Evolutionary conservation across 2,888 invertebrate genomes (phyloP), one percentile per base, ranked within the genome.

Genomic region (Aporophyla nigra): DNA sequence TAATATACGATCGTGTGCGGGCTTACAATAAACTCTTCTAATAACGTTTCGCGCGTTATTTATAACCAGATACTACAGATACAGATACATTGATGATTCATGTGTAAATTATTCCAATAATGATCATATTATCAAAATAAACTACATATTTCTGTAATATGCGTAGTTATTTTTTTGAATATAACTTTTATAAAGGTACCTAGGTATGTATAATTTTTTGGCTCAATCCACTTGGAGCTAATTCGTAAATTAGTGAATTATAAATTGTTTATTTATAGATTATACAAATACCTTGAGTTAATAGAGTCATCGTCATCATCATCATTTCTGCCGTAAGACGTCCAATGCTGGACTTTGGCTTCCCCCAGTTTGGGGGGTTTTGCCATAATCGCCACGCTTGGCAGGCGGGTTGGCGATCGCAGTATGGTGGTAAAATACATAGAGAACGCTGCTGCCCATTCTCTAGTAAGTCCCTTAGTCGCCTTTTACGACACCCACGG

Each of bases 101-200:
- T 70, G 59, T 56, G 33, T 53, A 54, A 65, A 69, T 83, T 51
- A 66, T 80, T 78, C 27, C 43, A 81, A 74, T 74, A 77, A 56
- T 46, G 24, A 78, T 78, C 58, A 24, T 78, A 65, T 49, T 80
- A 54, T 49, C n/a, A 59, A 78, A 82, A 70, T 78, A 78, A 61
- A 61, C 61, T 33, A n/a, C n/a, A n/a, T n/a, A 66, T 66, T 61
- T 76, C 43, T 67, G 14, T 33, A 27, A 56, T 63, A 61, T 76
- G 40, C 53, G 19, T 59, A 49, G 58, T 54, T 71, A 46, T 51
- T 21, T 67, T 33, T 21, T 49, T 49, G n/a, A 43, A 27, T 65
- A 24, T 16, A 58, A 24, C 46, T 16, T 56, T 49, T 27, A 21
- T 49, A 49, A 27, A 65, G 46, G 43, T 46, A 43, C 9, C 43